Conservation (phyloP, 2,797 vertebrate species). For the Zalophus californianus region DNA sequence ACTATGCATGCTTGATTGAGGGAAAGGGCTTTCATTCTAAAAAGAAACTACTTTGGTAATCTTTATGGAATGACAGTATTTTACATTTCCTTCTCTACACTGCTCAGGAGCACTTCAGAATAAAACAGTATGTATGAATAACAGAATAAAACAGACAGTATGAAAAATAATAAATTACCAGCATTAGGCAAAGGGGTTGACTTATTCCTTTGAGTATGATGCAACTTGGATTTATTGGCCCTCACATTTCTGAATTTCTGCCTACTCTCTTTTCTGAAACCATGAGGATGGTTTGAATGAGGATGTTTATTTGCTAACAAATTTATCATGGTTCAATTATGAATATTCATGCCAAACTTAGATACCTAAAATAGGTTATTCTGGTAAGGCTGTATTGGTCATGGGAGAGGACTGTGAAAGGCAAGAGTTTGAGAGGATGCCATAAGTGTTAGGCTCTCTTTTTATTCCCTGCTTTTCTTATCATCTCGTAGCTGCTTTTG, state of each 20-base stretch:
- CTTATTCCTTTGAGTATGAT: neutral
- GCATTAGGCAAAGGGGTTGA: constrained; percentile 25
- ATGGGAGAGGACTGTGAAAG: constrained; percentile 46
- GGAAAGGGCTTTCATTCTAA: constrained; percentile 32
- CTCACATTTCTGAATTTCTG: constrained; percentile 36
- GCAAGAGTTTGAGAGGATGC: neutral
- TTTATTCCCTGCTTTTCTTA: neutral
- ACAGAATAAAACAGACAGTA: too few species aligned
- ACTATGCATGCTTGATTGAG: neutral
- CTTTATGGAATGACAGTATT: constrained; percentile 11
- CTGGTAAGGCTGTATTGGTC: neutral
- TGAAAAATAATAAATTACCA: constrained; percentile 30
- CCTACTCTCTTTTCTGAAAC: constrained; percentile 38
- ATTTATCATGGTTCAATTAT: neutral
- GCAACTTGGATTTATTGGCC: constrained; percentile 30
- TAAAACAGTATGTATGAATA: too few species aligned
- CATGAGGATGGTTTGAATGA: neutral
- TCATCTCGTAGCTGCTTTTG: neutral
- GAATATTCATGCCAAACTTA: neutral
- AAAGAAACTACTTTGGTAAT: constrained; percentile 19
- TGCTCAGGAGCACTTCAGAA: neutral
- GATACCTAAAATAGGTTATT: neutral
- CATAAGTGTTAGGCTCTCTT: neutral
- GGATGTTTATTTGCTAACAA: constrained; percentile 32
- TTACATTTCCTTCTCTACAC: constrained; percentile 15